Conservation (phyloP, 2,113 vertebrate species). For the Prunella himalayana region DNA sequence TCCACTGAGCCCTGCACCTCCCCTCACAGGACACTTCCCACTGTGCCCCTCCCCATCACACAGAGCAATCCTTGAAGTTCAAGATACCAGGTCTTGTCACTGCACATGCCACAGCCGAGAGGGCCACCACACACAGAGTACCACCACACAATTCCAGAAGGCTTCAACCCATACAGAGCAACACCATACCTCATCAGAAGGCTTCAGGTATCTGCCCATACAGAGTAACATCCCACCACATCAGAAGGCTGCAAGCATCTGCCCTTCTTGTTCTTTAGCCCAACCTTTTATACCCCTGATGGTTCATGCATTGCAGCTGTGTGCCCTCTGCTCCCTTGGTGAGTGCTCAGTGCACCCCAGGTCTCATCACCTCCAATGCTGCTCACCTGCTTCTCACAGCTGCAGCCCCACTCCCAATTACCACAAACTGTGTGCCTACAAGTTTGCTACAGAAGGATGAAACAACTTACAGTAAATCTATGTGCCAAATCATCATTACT, state of each 20-base stretch:
- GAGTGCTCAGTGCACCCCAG: not conserved
- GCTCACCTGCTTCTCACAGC: not conserved
- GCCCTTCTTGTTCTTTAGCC: not conserved
- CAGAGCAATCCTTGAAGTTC: not conserved
- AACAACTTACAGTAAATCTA: not conserved
- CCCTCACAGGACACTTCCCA: not conserved
- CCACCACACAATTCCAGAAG: not conserved
- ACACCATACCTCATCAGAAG: not conserved
- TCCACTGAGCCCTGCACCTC: not conserved
- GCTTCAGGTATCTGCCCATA: too few species aligned
- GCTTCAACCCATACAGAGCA: not conserved
- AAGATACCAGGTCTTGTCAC: fast-evolving
- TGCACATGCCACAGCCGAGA: not conserved
- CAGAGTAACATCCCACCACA: too few species aligned
- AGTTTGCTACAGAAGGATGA: not conserved
- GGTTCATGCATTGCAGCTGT: not conserved
- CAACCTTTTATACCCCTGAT: not conserved
- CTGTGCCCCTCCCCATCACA: not conserved
- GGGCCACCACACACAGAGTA: not conserved
- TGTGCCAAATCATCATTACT: not conserved
- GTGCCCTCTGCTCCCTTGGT: not conserved
- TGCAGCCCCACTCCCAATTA: not conserved
- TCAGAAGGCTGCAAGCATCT: not conserved
- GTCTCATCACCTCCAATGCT: not conserved
- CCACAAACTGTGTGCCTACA: not conserved